Percentiles rank a stretch among this genome's conserved stretches.
phyloP scores from a whole-genome alignment of 92 coral and sea anemone genomes.

The Epizoanthus scotinus region DNA sequence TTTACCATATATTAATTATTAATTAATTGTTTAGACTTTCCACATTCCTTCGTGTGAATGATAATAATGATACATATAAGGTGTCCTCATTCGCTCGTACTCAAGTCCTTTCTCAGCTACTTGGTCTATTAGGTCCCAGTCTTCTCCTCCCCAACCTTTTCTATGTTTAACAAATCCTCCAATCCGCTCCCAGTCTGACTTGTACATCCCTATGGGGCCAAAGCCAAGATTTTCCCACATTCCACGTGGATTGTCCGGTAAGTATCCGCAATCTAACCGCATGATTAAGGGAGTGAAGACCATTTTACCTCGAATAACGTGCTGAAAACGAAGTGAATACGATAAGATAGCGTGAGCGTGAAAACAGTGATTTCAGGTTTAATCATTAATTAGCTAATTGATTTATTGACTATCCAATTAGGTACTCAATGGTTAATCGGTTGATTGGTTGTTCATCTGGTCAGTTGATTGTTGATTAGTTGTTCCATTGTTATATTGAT shows the following conservation, averaged over 20 bases:
- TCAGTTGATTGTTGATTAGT: too few species aligned
- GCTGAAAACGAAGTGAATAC: constrained; percentile 17
- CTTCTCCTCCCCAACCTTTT: constrained; percentile 57
- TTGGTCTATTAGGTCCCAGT: constrained; percentile 58
- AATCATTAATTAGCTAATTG: too few species aligned
- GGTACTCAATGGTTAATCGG: too few species aligned
- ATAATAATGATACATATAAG: constrained; percentile 52
- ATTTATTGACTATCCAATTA: too few species aligned
- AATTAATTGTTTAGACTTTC: background rate
- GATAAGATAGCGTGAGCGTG: background rate
- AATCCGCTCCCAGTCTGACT: constrained; percentile 43
- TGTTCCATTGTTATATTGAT: too few species aligned
- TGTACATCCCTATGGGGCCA: constrained; percentile 53
- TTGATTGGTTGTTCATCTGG: too few species aligned
- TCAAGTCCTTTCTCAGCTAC: constrained; percentile 51
- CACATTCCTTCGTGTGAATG: constrained; percentile 52
- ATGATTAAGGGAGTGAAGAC: constrained; percentile 56
- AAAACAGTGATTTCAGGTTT: too few species aligned
- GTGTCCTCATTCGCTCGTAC: constrained; percentile 49
- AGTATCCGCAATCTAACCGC: constrained; percentile 45
- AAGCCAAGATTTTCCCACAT: constrained; percentile 54
- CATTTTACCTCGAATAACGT: constrained; percentile 44
- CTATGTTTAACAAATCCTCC: constrained; percentile 47
- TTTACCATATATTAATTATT: background rate
- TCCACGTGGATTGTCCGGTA: constrained; percentile 39